Evolutionary conservation across 2,113 vertebrate species (phyloP).

Genomic region (Dicentrarchus labrax): DNA sequence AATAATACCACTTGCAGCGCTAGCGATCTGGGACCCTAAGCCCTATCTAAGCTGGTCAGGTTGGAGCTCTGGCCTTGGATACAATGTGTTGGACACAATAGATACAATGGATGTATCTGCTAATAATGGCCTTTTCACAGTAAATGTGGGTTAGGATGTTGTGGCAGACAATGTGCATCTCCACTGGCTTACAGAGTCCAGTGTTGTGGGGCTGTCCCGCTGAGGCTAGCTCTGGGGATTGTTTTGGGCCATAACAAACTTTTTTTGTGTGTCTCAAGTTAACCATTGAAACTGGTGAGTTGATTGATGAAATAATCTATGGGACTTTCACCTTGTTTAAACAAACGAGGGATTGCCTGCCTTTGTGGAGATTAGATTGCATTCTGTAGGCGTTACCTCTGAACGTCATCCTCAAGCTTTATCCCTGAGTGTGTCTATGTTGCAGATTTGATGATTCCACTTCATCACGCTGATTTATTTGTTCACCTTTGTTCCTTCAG

Average conservation of each 20-base stretch:
- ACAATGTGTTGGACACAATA: constrained; percentile 57
- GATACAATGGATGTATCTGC: constrained; percentile 48
- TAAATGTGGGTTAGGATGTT: constrained; percentile 43
- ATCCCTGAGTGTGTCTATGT: not conserved
- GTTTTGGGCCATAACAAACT: not conserved
- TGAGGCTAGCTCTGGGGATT: constrained; percentile 24
- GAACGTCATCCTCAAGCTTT: not conserved
- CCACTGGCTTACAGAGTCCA: not conserved
- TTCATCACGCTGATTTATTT: constrained; percentile 14
- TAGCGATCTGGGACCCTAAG: constrained; percentile 79
- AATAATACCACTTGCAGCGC: constrained; percentile 83
- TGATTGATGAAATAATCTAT: constrained; percentile 59
- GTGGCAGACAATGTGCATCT: constrained; percentile 11
- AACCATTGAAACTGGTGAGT: not conserved
- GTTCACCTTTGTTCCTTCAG: constrained; percentile 65
- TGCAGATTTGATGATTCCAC: constrained; percentile 21
- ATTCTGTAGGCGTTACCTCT: constrained; percentile 3
- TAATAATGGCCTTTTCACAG: constrained; percentile 54
- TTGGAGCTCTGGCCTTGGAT: constrained; percentile 57
- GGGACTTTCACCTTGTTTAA: constrained; percentile 24
- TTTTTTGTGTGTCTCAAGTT: constrained; percentile 27
- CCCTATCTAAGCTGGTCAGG: constrained; percentile 77
- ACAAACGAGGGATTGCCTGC: not conserved
- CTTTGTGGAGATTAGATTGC: constrained; percentile 44
- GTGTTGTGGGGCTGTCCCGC: not conserved